Conservation (phyloP, 1,140 invertebrate genomes). For the Drosophila ohnishii region DNA sequence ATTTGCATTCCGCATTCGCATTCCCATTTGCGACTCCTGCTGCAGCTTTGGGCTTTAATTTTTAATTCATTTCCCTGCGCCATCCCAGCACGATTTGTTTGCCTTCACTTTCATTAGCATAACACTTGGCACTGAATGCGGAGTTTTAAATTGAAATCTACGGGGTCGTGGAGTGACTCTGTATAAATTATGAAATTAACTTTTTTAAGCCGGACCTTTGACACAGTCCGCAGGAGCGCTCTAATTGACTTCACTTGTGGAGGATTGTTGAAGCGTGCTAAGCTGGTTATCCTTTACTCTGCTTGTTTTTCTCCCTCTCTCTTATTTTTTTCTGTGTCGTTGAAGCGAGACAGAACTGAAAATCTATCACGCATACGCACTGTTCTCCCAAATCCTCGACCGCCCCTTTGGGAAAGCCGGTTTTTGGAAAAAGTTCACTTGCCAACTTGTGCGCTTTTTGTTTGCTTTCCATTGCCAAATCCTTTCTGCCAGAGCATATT, state of each 20-base stretch:
- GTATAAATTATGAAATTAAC: slow-evolving; percentile 59
- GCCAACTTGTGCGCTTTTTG: slow-evolving; percentile 57
- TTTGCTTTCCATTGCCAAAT: slow-evolving; percentile 77
- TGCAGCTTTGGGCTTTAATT: slow-evolving; percentile 63
- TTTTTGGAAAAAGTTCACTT: slow-evolving; percentile 67
- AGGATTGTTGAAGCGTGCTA: slow-evolving; percentile 14
- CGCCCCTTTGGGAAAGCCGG: slow-evolving; percentile 47
- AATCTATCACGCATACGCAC: slow-evolving; percentile 75
- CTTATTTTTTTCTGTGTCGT: not conserved
- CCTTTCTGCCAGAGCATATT: slow-evolving; percentile 67
- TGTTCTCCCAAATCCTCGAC: slow-evolving; percentile 28
- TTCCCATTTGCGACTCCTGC: slow-evolving; percentile 55
- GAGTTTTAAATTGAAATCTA: slow-evolving; percentile 65
- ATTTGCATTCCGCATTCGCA: slow-evolving; percentile 51
- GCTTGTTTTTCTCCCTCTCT: not conserved
- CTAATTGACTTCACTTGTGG: slow-evolving; percentile 55
- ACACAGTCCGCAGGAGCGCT: slow-evolving; percentile 20
- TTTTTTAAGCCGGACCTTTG: slow-evolving; percentile 37
- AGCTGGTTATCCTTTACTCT: slow-evolving; percentile 20
- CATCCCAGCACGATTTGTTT: slow-evolving; percentile 50
- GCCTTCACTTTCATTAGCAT: slow-evolving; percentile 51
- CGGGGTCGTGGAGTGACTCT: not conserved
- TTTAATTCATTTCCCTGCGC: slow-evolving; percentile 57
- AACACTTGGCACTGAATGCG: slow-evolving; percentile 40
- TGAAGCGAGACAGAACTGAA: slow-evolving; percentile 18